A percentile compares a stretch with the other conserved stretches of the same genome.
phyloP scores from a whole-genome alignment of 2,113 vertebrate genomes.

The Microcebus griseorufus region DNA sequence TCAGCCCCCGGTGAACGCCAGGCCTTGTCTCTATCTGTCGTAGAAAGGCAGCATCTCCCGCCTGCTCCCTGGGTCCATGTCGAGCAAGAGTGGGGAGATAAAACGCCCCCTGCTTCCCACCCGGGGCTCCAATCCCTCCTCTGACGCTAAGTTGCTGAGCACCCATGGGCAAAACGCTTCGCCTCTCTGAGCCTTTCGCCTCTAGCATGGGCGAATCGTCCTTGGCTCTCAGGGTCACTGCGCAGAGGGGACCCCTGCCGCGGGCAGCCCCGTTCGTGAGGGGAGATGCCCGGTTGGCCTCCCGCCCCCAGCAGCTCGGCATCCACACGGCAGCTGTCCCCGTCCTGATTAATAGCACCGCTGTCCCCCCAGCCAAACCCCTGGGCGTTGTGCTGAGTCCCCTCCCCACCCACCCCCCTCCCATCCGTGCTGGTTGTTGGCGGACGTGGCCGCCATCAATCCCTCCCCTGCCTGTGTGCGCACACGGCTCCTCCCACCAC shows the following conservation, averaged over 20 bases:
- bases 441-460: background rate
- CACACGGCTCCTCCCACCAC: background rate
- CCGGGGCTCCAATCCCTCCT: background rate
- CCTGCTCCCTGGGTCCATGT: background rate
- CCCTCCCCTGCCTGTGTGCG: rapidly evolving
- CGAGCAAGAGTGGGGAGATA: background rate
- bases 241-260: background rate
- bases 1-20: rapidly evolving
- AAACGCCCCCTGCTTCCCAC: background rate
- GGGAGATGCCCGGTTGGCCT: rapidly evolving
- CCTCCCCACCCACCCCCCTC: background rate
- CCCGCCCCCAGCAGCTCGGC: background rate
- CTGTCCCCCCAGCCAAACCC: background rate
- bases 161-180: background rate
- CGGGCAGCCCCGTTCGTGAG: rapidly evolving
- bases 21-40: rapidly evolving
- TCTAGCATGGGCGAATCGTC: background rate
- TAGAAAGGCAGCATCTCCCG: background rate
- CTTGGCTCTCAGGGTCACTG: background rate
- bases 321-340: background rate
- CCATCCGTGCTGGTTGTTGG: too few relatives aligned
- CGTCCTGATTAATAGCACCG: background rate
- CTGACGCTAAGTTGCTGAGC: background rate
- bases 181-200: background rate
- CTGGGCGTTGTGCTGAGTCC: too few relatives aligned